phyloP scores from a whole-genome alignment of 2,113 vertebrate genomes.

The Leptosomus discolor region DNA sequence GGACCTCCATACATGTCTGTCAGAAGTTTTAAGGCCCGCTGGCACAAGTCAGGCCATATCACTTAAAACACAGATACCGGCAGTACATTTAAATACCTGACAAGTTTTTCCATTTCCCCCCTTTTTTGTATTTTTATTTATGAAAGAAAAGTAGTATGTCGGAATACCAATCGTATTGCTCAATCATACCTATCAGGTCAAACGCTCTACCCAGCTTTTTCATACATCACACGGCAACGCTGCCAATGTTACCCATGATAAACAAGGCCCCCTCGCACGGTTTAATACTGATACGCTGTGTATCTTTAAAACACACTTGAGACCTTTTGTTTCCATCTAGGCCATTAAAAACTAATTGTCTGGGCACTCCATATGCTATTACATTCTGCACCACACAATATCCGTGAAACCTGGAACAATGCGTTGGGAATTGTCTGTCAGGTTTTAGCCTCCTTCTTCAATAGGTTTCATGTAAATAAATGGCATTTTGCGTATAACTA shows the following conservation, averaged over 20 bases:
- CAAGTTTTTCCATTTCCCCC: too few species aligned
- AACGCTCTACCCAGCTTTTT: not conserved
- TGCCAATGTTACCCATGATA: accelerated
- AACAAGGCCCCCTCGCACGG: not conserved
- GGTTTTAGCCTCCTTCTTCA: not conserved
- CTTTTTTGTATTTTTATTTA: accelerated
- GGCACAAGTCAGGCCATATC: accelerated
- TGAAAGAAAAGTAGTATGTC: accelerated
- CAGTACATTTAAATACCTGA: not conserved
- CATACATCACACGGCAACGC: accelerated
- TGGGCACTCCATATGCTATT: not conserved
- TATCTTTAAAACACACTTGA: not conserved
- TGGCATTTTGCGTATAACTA: not conserved
- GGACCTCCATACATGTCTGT: not conserved
- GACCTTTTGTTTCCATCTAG: not conserved
- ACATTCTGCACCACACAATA: accelerated
- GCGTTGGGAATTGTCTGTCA: not conserved
- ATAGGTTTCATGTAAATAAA: not conserved
- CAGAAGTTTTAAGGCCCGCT: not conserved
- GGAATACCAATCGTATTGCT: accelerated
- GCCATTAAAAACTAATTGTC: not conserved
- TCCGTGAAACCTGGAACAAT: not conserved
- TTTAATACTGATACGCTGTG: not conserved
- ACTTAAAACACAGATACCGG: accelerated
- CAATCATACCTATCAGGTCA: not conserved